Percentiles rank a stretch among this genome's conserved stretches.
Conservation (phyloP, 2,888 invertebrate species). For the Cotesia congregata region DNA sequence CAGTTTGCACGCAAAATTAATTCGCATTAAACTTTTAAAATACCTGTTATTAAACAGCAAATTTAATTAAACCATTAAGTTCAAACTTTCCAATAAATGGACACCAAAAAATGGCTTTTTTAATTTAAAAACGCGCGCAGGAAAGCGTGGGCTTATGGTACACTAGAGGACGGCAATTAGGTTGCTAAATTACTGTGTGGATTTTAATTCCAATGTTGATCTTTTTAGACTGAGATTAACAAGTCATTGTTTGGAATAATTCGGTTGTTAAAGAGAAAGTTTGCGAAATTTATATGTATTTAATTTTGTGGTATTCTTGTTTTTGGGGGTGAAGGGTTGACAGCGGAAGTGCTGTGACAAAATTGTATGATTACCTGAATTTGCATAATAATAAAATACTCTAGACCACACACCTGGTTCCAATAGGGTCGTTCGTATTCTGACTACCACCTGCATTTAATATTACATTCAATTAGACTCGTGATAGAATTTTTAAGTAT, state of each 20-base stretch:
- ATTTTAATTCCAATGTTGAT: neutral
- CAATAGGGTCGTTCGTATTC: neutral
- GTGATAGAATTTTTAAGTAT: neutral
- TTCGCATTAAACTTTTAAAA: too few relatives aligned
- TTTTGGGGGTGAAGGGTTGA: neutral
- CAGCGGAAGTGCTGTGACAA: neutral
- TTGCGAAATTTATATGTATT: neutral
- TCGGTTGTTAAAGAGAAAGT: neutral
- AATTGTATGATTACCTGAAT: constrained; percentile 6
- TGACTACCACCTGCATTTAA: constrained; percentile 3
- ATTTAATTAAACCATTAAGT: too few relatives aligned
- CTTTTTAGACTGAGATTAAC: neutral
- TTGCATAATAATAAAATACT: constrained; percentile 4
- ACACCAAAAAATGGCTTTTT: neutral
- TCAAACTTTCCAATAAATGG: neutral
- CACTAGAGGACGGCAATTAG: neutral
- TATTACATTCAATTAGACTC: neutral
- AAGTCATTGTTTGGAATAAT: neutral
- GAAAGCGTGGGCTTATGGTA: neutral
- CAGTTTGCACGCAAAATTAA: too few relatives aligned
- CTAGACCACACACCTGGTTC: constrained; percentile 8
- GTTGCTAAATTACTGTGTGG: neutral
- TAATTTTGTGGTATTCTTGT: neutral
- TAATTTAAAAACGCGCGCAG: neutral
- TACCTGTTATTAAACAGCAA: too few relatives aligned